Base-by-base conservation (phyloP, 2,113 vertebrate genomes). In the Ascaphus truei region DNA sequence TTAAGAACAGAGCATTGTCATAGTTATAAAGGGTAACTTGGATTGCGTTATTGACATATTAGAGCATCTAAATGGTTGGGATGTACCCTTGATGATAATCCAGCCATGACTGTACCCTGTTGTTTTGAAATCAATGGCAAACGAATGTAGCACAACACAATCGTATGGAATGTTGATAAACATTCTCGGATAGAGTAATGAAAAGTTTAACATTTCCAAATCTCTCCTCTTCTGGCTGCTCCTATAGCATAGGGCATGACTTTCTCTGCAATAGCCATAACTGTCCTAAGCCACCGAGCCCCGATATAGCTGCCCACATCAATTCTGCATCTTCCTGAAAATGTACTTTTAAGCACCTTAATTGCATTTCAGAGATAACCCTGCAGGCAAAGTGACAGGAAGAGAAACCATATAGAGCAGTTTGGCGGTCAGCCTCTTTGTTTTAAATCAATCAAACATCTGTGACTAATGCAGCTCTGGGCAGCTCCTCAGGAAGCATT, bases 311-410 rank as follows among this genome's bases (percentile, higher is more conserved):
- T 83, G 88, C 87, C 80, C 85, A 92, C 91, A 92, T 93, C 92
- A 94, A 91, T 90, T 89, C 89, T 79, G 81, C 90, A 82, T 92
- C 91, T 95, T 96, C 92, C 95, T 94, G 95, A 96, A 98, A 95
- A 94, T 94, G 93, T 93, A 94, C 93, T 96, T 94, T 93, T 90
- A 94, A 94, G 91, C 88, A 87, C 86, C 91, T 92, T 96, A 98
- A 97, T 98, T 98, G 95, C 93, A 95, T 96, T 96, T 93, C 91
- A 91, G 90, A 94, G 93, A 94, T 94, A 95, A 94, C 91, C 93
- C 90, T 86, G 88, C 88, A 90, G 93, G 93, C 88, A 84, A 83
- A 89, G 86, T 93, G 93, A 95, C 95, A 96, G 95, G 95, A 97
- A 96, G 92, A 92, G 81, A 85, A 88, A 86, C 86, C 88, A 77